phyloP scores from a whole-genome alignment of 1,140 invertebrate genomes.

The Drosophila guanche region DNA sequence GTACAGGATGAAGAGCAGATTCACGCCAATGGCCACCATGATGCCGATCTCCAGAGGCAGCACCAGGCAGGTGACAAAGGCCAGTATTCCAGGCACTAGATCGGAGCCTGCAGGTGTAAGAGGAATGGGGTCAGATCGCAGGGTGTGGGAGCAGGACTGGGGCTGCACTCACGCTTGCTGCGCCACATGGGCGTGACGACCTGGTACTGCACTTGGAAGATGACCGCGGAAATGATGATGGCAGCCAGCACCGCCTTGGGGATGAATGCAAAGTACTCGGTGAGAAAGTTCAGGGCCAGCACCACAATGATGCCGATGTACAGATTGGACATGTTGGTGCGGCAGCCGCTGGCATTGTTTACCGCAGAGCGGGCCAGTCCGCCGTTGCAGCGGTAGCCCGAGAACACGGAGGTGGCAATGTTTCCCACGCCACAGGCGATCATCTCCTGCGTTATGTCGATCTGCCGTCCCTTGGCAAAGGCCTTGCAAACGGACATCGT shows the following conservation, averaged over 20 bases:
- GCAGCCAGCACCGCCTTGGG: constrained; percentile 91
- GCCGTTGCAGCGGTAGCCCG: constrained; percentile 93
- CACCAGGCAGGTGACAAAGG: constrained; percentile 92
- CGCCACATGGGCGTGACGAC: constrained; percentile 91
- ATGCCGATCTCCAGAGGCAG: constrained; percentile 95
- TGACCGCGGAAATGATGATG: constrained; percentile 93
- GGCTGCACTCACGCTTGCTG: constrained; percentile 87
- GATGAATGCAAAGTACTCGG: constrained; percentile 92
- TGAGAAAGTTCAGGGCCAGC: constrained; percentile 89
- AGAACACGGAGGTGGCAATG: constrained; percentile 94
- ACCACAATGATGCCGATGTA: constrained; percentile 88
- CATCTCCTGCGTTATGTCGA: constrained; percentile 94
- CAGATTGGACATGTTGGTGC: constrained; percentile 93
- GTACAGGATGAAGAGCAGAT: constrained; percentile 94
- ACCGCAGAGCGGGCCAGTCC: constrained; percentile 93
- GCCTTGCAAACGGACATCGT: constrained; percentile 94
- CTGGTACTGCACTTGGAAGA: constrained; percentile 92
- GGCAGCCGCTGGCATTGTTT: constrained; percentile 94
- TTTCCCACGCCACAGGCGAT: constrained; percentile 92
- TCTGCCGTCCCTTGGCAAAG: constrained; percentile 88
- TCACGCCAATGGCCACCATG: constrained; percentile 92
- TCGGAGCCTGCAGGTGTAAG: constrained; percentile 88
- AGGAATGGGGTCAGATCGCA: neutral
- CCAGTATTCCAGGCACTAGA: constrained; percentile 91
- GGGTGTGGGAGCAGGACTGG: too few relatives aligned